A percentile compares a stretch with the other conserved stretches of the same genome.
Evolutionary conservation across 1,140 invertebrate genomes (phyloP).

Genomic region (Heliconius hewitsoni): DNA sequence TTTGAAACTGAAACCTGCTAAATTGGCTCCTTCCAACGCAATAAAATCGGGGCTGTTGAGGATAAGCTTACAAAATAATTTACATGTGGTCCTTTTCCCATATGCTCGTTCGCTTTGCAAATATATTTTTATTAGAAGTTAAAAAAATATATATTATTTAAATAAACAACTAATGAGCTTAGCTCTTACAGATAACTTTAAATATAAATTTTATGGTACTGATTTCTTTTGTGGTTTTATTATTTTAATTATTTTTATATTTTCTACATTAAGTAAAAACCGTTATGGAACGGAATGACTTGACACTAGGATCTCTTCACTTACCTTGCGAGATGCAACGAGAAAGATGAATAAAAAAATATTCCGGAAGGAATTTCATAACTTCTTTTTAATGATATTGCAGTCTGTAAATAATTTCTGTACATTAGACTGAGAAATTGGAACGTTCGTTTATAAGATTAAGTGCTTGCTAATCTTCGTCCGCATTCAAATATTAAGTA

Average conservation of each 20-base stretch:
- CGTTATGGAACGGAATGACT: too few species aligned
- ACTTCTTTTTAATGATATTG: slow-evolving; percentile 17
- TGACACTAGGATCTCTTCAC: too few species aligned
- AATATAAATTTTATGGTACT: background rate
- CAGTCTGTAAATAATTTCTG: background rate
- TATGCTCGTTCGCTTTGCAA: slow-evolving; percentile 1
- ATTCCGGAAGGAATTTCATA: background rate
- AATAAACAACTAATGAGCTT: background rate
- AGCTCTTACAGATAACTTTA: background rate
- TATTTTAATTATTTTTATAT: too few species aligned
- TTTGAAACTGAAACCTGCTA: slow-evolving; percentile 45
- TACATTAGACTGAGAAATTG: background rate
- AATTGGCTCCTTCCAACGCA: slow-evolving; percentile 43
- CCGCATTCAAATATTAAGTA: slow-evolving; percentile 11
- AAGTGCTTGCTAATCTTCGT: background rate
- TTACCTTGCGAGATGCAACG: too few species aligned
- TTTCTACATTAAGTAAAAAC: too few species aligned
- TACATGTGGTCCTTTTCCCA: slow-evolving; percentile 20
- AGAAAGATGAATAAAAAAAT: too few species aligned
- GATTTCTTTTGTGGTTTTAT: background rate
- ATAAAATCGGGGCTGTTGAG: slow-evolving; percentile 35
- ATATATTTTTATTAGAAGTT: background rate
- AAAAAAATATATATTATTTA: background rate
- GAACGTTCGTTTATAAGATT: slow-evolving; percentile 12
- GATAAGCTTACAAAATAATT: slow-evolving; percentile 34